Conservation (phyloP, 2,113 vertebrate genomes). For the Sclerurus mexicanus region DNA sequence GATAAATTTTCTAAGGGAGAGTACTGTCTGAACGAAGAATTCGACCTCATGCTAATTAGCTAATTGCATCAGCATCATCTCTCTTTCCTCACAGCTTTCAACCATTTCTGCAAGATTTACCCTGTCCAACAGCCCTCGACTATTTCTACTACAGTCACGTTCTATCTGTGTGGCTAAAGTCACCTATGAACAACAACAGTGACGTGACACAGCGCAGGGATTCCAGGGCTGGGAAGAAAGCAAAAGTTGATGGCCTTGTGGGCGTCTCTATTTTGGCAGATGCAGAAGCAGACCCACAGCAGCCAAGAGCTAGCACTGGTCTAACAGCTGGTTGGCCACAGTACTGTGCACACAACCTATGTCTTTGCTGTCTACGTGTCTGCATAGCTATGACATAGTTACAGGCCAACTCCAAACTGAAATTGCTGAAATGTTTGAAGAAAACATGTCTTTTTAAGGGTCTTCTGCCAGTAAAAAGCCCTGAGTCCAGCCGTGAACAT, state of each 20-base stretch:
- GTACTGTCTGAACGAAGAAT: not conserved
- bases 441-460: not conserved
- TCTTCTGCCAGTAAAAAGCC: not conserved
- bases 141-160: not conserved
- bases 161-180: not conserved
- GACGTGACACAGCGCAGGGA: accelerated
- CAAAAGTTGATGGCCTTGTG: not conserved
- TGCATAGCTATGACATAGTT: accelerated
- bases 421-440: not conserved
- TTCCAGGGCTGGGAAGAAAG: not conserved
- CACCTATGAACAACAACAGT: not conserved
- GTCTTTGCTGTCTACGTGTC: not conserved
- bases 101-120: not conserved
- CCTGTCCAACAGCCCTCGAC: not conserved
- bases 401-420: not conserved
- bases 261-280: not conserved
- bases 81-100: not conserved
- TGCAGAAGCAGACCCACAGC: not conserved
- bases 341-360: not conserved
- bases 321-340: not conserved
- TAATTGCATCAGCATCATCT: not conserved
- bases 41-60: not conserved
- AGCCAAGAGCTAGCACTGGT: not conserved
- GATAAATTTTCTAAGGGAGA: not conserved
- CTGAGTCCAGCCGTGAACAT: not conserved